phyloP scores from a whole-genome alignment of 2,888 invertebrate genomes.

The Mamestra brassicae region DNA sequence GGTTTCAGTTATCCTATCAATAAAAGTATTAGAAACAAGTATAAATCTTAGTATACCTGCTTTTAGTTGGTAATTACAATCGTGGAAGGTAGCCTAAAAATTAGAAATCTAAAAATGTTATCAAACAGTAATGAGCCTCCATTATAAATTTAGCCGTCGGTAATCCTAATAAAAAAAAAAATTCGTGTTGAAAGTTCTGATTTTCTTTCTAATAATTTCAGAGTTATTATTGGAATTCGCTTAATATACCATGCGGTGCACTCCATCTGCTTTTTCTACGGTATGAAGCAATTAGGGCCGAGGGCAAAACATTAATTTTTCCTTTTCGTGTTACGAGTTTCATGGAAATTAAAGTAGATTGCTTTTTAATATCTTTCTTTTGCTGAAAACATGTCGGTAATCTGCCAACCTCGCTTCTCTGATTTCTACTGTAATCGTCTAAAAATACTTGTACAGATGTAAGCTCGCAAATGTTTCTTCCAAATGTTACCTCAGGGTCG shows the following conservation, averaged over 20 bases:
- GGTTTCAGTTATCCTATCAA: background rate
- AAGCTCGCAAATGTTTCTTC: slow-evolving; percentile 35
- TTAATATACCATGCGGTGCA: slow-evolving; percentile 56
- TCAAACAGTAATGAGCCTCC: no score
- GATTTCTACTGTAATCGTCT: slow-evolving; percentile 26
- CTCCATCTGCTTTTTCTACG: slow-evolving; percentile 58
- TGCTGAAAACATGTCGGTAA: slow-evolving; percentile 54
- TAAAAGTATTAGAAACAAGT: background rate
- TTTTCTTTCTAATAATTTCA: slow-evolving; percentile 14
- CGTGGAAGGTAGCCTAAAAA: no score
- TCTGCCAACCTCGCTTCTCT: slow-evolving; percentile 29
- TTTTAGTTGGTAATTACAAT: no score
- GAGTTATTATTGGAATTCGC: slow-evolving; percentile 62
- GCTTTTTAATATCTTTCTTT: slow-evolving; percentile 66
- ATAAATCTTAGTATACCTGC: no score
- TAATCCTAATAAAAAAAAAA: no score
- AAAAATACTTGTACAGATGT: slow-evolving; percentile 27
- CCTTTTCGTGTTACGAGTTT: slow-evolving; percentile 68
- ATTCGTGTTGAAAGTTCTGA: no score
- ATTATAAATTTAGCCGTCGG: no score
- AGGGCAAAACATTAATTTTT: slow-evolving; percentile 68
- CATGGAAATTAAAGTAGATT: slow-evolving; percentile 72
- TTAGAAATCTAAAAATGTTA: no score
- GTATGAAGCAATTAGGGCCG: slow-evolving; percentile 72
- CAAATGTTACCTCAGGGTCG: slow-evolving; percentile 68